Conservation (phyloP, 1,140 invertebrate genomes). For the Cherax destructor region DNA sequence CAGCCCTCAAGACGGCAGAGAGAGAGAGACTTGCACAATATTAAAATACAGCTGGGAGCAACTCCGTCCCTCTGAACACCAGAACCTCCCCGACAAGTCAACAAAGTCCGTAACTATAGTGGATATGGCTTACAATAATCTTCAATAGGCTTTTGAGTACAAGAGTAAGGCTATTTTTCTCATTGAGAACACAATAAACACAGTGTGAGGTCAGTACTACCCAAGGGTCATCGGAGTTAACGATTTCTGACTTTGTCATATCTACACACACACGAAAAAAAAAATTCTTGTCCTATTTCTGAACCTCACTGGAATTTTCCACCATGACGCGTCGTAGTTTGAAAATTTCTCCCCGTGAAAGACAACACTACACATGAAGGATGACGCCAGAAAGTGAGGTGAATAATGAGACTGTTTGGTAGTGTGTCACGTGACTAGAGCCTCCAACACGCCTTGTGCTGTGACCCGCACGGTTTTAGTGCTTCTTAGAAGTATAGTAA, state of each 20-base stretch:
- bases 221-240: not conserved
- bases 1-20: not conserved
- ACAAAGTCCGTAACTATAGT: not conserved
- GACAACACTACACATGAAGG: not conserved
- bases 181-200: not conserved
- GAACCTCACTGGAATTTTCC: not conserved
- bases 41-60: not conserved
- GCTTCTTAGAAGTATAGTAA: too few species aligned
- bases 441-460: too few species aligned
- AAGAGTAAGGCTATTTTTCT: conserved; percentile 4
- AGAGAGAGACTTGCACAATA: not conserved
- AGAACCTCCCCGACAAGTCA: not conserved
- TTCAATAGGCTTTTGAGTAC: conserved; percentile 4
- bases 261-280: not conserved
- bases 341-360: not conserved
- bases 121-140: conserved; percentile 3
- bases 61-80: not conserved
- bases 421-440: not conserved
- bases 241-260: not conserved
- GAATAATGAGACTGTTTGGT: not conserved
- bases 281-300: not conserved
- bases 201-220: not conserved
- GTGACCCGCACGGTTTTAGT: too few species aligned
- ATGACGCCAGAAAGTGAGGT: not conserved
- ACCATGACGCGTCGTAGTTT: not conserved